Conservation (phyloP, 2,888 invertebrate genomes). For the Hemistola chrysoprasaria region DNA sequence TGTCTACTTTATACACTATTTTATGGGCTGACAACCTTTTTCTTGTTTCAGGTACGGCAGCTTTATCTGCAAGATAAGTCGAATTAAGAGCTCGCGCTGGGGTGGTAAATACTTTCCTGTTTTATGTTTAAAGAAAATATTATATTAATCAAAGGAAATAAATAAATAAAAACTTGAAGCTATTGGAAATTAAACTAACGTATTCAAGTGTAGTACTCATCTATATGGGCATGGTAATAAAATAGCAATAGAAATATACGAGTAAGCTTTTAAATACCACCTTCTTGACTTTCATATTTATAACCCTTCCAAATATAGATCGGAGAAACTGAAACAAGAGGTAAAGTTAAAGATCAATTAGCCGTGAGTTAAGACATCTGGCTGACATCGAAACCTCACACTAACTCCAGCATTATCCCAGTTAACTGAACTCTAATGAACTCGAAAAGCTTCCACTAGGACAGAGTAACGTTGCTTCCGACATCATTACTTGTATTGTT, state of each 20-base stretch:
- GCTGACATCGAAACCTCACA: constrained; percentile 22
- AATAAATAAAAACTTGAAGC: too few species aligned
- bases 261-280: too few species aligned
- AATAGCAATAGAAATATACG: too few species aligned
- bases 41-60: constrained; percentile 18
- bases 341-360: constrained; percentile 18
- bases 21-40: constrained; percentile 1
- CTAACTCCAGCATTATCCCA: constrained; percentile 22
- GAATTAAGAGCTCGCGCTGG: too few species aligned
- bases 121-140: not conserved
- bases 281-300: too few species aligned
- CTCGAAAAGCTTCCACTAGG: constrained; percentile 30
- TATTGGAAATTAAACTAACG: too few species aligned
- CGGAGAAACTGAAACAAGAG: constrained; percentile 12
- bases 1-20: constrained; percentile 2
- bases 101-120: too few species aligned
- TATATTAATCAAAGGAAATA: too few species aligned
- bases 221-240: too few species aligned
- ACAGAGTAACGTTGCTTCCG: constrained; percentile 36
- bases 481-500: constrained; percentile 45
- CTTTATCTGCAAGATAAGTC: not conserved
- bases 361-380: constrained; percentile 18
- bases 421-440: constrained; percentile 24
- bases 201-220: too few species aligned
- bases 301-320: not conserved